phyloP scores from a whole-genome alignment of 2,113 vertebrate species.

The Henicopernis longicauda region DNA sequence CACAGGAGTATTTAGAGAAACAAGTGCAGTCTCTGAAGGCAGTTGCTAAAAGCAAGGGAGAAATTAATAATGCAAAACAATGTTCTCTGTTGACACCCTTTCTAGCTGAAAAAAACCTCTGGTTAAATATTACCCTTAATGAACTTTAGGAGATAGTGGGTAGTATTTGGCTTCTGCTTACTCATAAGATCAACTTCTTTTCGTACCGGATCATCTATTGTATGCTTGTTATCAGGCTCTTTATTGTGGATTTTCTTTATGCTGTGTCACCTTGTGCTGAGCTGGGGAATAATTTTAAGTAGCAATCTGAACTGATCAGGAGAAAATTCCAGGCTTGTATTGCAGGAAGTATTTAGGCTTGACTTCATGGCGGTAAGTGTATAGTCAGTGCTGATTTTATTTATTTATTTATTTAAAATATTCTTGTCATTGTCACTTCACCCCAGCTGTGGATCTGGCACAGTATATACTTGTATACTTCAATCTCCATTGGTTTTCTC shows the following conservation, averaged over 20 bases:
- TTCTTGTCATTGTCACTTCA: neutral
- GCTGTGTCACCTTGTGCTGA: neutral
- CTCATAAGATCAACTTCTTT: neutral
- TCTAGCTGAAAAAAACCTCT: neutral
- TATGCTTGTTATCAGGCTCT: neutral
- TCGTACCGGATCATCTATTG: neutral
- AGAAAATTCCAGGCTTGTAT: neutral
- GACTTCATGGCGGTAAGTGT: neutral
- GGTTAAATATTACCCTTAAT: neutral
- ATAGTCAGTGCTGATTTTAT: neutral
- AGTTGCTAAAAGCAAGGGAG: neutral
- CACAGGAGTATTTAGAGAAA: neutral
- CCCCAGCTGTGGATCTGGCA: neutral
- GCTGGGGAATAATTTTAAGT: neutral
- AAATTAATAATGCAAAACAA: neutral
- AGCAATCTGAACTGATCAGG: neutral
- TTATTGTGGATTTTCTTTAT: neutral
- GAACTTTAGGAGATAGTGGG: neutral
- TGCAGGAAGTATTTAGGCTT: neutral
- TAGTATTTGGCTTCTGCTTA: neutral
- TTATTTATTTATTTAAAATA: neutral
- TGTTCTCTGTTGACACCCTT: neutral
- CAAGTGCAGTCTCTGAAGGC: neutral
- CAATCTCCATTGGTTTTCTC: neutral
- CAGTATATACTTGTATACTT: neutral